A percentile compares a stretch with the other conserved stretches of the same genome.
These are phyloP conservation scores for Pseudobourletiella spinata DNA, from an alignment of 1,140 invertebrate species.

Conservation along the genomic window DNA sequence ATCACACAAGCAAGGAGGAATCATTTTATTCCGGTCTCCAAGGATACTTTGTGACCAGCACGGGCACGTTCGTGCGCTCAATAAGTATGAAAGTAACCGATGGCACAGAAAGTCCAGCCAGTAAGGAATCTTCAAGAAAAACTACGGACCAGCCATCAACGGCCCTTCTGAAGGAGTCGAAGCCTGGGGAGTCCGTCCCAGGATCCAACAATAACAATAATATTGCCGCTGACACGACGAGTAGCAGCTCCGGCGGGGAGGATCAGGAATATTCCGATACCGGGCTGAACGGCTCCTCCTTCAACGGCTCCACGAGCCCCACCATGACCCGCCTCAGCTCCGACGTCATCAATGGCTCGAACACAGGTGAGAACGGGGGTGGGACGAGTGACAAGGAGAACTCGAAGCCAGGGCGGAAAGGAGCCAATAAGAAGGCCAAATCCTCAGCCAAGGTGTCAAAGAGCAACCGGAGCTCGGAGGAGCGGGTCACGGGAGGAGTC, in stretches of 20 bases:
- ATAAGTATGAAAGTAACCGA: constrained; percentile 29
- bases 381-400: constrained; percentile 14
- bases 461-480: constrained; percentile 13
- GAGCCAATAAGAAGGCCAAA: constrained; percentile 9
- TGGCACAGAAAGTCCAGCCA: constrained; percentile 15
- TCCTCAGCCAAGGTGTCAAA: not conserved
- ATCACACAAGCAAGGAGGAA: no score
- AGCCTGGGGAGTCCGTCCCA: not conserved
- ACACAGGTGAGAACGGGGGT: not conserved
- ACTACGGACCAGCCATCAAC: not conserved
- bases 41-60: not conserved
- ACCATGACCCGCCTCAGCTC: not conserved
- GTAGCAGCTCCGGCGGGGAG: not conserved
- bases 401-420: constrained; percentile 2
- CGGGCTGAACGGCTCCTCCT: not conserved
- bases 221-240: not conserved
- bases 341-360: not conserved
- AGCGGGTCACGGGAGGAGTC: constrained; percentile 3
- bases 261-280: not conserved
- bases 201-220: not conserved
- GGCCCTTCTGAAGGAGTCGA: not conserved
- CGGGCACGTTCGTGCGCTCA: no score
- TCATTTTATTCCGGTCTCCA: not conserved
- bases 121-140: constrained; percentile 4
- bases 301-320: constrained; percentile 2